Base-by-base conservation (phyloP, 1,140 invertebrate species). In the Conus betulinus region DNA sequence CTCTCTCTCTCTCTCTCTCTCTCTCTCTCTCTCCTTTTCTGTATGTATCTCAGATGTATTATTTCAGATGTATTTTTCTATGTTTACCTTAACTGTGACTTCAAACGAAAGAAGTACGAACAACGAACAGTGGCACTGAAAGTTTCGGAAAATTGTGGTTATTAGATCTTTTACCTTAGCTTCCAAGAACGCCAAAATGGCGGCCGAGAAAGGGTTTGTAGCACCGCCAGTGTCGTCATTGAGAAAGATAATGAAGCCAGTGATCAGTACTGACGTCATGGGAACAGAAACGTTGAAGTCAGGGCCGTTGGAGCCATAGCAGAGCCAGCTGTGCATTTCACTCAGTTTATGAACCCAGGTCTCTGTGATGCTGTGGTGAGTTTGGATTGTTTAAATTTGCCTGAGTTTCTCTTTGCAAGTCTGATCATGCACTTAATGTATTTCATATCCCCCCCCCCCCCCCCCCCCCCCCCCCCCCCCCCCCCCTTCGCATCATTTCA, bases 271-370 rank as follows among this genome's bases (percentile, higher is more conserved):
- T 5, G 93, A 94, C 90, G 89, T 94, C 7, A 94, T 94, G 93
- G 93, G 5, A 94, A 94, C 82, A 90, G 93, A 89, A 94, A 93
- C 88, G 93, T 94, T 60, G 93, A 94, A 90, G 89, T 94, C 1
- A 88, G 92, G 85, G 91, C 94, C 20, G 94, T 95, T 78, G 94
- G 94, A 39, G 94, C 94, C 13, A 94, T 94, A 93, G 94, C 93
- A 39, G 93, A 95, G 85, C 93, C 93, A 82, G 93, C 91, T 10
- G 27, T 78, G 5, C 7, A 51, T 25, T 87, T 74, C 81, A 53
- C 55, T n/a, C 53, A 60, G 15, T 20, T 71, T 20, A 87, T 74
- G 57, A 71, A 52, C n/a, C 85, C 27, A 23, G 63, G 20, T n/a
- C 71, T 53, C 83, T 87, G 78, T 27, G 85, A 91, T 82, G 89